These are phyloP conservation scores for Lithophane socia DNA, from an alignment of 2,888 invertebrate genomes.

Conservation along the genomic window DNA sequence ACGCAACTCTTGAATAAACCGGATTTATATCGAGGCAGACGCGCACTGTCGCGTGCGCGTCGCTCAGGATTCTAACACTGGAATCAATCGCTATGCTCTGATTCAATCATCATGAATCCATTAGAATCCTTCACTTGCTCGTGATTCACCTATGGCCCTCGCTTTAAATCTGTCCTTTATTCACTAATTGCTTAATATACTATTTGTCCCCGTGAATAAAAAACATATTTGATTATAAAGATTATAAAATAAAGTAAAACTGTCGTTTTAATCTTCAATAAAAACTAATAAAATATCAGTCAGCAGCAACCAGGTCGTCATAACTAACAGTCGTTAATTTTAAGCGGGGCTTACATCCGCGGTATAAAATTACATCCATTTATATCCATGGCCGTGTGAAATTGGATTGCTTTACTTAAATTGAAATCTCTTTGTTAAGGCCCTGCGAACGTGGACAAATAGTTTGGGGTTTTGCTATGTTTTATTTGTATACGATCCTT, in stretches of 20 bases:
- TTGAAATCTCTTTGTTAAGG: slow-evolving; percentile 77
- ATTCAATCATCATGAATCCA: too few relatives aligned
- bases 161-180: too few relatives aligned
- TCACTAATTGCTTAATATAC: too few relatives aligned
- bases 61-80: too few relatives aligned
- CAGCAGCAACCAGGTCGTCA: slow-evolving; percentile 61
- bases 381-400: slow-evolving; percentile 80
- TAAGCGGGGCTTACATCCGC: slow-evolving; percentile 63
- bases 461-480: slow-evolving; percentile 42
- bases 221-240: not conserved
- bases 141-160: too few relatives aligned
- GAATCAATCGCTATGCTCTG: too few relatives aligned
- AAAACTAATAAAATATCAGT: slow-evolving; percentile 49
- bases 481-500: slow-evolving; percentile 27
- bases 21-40: too few relatives aligned
- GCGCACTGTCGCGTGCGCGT: too few relatives aligned
- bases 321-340: slow-evolving; percentile 70
- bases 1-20: too few relatives aligned
- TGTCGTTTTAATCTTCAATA: slow-evolving; percentile 13
- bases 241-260: not conserved
- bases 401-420: slow-evolving; percentile 82
- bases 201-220: not conserved
- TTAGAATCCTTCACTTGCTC: too few relatives aligned
- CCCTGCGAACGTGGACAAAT: slow-evolving; percentile 38
- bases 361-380: slow-evolving; percentile 77